phyloP scores from a whole-genome alignment of 2,888 invertebrate genomes.

The Ochlodes sylvanus region DNA sequence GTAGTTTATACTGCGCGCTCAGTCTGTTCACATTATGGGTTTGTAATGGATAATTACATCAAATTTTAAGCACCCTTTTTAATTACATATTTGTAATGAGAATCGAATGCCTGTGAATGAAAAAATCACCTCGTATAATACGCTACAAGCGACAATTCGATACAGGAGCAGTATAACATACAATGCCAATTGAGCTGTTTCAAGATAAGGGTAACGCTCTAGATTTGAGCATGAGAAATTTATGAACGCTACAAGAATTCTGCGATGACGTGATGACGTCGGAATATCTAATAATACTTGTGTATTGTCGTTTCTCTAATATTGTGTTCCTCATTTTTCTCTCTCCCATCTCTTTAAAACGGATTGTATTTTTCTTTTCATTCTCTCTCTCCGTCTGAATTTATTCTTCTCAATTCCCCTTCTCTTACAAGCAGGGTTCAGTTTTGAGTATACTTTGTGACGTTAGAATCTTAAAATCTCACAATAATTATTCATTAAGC shows the following conservation, averaged over 20 bases:
- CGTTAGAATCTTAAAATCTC: no score
- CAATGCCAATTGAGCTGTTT: slow-evolving; percentile 37
- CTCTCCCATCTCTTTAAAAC: not conserved
- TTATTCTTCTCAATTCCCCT: not conserved
- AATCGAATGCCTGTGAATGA: no score
- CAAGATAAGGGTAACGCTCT: slow-evolving; percentile 64
- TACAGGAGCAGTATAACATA: slow-evolving; percentile 17
- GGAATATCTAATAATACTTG: slow-evolving; percentile 22
- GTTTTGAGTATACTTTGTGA: no score
- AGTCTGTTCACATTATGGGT: no score
- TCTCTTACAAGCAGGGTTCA: no score
- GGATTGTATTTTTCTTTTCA: not conserved
- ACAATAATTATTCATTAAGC: no score
- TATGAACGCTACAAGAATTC: slow-evolving; percentile 35
- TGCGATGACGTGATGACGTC: slow-evolving; percentile 26
- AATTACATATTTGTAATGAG: no score
- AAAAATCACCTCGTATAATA: no score
- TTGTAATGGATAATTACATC: no score
- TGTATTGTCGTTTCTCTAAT: not conserved
- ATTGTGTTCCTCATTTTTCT: not conserved
- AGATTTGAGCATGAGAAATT: slow-evolving; percentile 66
- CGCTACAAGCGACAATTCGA: slow-evolving; percentile 9
- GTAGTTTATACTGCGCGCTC: no score
- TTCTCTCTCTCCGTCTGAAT: not conserved
- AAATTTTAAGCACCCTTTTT: no score